A percentile compares a stretch with the other conserved stretches of the same genome.
Conservation (phyloP, 1,140 invertebrate genomes). For the Lepidotrigona ventralis region DNA sequence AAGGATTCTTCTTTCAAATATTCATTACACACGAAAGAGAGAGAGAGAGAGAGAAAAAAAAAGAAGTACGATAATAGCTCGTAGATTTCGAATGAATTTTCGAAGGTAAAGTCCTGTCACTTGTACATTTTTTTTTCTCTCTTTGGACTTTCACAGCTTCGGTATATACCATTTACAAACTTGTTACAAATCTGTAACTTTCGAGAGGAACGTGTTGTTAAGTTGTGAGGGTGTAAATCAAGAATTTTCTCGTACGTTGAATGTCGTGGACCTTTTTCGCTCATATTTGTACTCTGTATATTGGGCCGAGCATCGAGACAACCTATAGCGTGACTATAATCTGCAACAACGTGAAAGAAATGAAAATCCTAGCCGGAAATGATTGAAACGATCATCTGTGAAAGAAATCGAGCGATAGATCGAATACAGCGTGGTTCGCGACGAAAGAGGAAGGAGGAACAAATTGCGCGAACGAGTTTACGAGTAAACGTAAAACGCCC, state of each 20-base stretch:
- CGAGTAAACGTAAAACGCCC: conserved; percentile 48
- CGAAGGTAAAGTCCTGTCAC: neutral
- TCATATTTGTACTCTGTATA: no score
- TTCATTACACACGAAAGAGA: neutral
- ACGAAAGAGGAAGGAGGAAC: neutral
- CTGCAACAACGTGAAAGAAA: no score
- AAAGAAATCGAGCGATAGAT: no score
- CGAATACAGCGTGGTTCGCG: neutral
- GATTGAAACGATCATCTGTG: neutral
- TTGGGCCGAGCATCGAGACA: no score
- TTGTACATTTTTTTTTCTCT: neutral
- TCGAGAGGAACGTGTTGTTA: no score
- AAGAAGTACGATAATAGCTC: neutral
- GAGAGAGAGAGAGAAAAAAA: no score
- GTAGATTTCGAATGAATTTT: neutral
- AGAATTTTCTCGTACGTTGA: no score
- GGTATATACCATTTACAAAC: neutral
- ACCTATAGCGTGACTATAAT: no score
- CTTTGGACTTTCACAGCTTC: neutral
- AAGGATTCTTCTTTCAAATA: neutral
- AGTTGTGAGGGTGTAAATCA: no score
- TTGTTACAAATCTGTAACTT: no score
- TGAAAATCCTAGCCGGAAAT: no score
- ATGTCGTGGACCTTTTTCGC: no score
- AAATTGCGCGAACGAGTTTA: conserved; percentile 40